Percentiles rank a stretch among this genome's conserved stretches.
Conservation (phyloP, 2,113 vertebrate genomes). For the Mus pahari region DNA sequence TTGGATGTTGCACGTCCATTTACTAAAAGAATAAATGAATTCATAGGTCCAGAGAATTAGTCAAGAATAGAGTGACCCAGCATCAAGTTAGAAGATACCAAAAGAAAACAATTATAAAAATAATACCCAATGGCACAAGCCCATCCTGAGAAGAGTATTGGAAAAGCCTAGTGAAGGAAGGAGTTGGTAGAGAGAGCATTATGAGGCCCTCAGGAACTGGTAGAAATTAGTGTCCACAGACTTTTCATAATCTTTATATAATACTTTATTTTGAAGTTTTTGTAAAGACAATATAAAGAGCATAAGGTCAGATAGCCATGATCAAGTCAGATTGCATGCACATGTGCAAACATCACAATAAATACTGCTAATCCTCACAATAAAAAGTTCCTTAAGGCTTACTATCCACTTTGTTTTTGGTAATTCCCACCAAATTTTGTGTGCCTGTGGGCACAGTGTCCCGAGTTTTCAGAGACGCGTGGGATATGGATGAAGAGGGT, state of each 20-base stretch:
- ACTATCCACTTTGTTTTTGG: background rate
- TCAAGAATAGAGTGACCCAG: background rate
- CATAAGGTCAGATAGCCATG: background rate
- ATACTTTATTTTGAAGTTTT: background rate
- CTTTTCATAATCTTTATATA: background rate
- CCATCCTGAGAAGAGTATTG: background rate
- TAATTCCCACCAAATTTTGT: background rate
- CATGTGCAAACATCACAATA: background rate
- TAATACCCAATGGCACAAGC: background rate
- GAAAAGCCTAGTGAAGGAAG: background rate
- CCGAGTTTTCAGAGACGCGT: background rate
- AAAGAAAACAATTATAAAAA: background rate
- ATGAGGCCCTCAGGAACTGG: background rate
- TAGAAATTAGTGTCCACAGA: background rate
- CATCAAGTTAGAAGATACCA: background rate
- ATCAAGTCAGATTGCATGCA: background rate
- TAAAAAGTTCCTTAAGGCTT: background rate
- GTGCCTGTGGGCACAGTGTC: background rate
- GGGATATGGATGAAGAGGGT: background rate
- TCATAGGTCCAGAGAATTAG: background rate
- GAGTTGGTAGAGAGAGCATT: background rate
- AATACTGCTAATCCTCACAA: background rate
- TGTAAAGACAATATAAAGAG: background rate
- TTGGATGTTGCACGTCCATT: background rate
- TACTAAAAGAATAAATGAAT: conserved; percentile 3